Base-by-base conservation (phyloP, 1,140 invertebrate species). In the Apis cerana region DNA sequence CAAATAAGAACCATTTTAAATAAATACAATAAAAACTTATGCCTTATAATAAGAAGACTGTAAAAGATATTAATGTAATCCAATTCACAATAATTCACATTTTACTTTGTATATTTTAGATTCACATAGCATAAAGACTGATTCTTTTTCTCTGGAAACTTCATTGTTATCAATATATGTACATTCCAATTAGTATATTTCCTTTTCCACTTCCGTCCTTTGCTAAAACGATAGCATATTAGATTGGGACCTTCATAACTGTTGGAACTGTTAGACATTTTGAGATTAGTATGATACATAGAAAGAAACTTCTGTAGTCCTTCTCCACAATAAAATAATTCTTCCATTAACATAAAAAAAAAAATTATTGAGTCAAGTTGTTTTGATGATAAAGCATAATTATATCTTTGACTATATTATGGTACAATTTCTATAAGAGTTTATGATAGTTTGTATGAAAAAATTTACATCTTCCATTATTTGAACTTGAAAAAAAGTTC, bases 201-300 rank as follows among this genome's bases (percentile, higher is more conserved):
- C 84, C 84, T 78, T 83, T 88, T 86, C 67, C 74, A 86, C 77
- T 88, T 89, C 88, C 88, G 87, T 89, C 88, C 88, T 89, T 88
- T 67, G 58, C 85, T 86, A 82, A 86, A 88, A 86, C 54, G 67
- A 86, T 86, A 89, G 71, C 75, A 85, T 72, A n/a, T 69, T 82
- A 88, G 79, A 87, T 82, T 56, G 84, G 81, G 86, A 84, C 82
- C 77, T 84, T 84, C 78, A 62, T 68, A 70, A 71, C 77, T 72
- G 76, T 83, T 83, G 74, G 80, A 76, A 56, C 80, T 77, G 80
- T 82, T 82, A 77, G 80, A 77, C 75, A 56, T 64, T 77, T 82
- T 70, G 67, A 77, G 59, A 56, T 81, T 72, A 75, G 61, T 72
- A 78, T 27, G 70, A 56, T 62, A 74, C 77, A 78, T 56, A 82